Evolutionary conservation across 2,888 invertebrate genomes (phyloP), one percentile per base, ranked within the genome.

Genomic region (Capitulum mitella): DNA sequence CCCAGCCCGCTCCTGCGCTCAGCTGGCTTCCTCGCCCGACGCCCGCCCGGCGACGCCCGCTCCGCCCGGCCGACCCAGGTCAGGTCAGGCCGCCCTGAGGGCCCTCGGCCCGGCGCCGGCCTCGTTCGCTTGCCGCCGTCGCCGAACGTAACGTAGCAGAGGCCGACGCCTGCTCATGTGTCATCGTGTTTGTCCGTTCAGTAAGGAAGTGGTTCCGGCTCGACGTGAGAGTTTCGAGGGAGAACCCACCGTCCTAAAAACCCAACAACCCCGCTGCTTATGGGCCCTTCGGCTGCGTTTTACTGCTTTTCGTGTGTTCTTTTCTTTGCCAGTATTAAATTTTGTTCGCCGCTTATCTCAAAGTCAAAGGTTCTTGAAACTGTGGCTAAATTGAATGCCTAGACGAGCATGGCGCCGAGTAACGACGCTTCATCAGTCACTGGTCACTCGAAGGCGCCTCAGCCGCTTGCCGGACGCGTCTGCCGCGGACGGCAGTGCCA

Each of bases 331-430:
- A 64, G 64, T 64, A 64, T 64, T 34, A 16, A 64, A 64, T 64
- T 64, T 64, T 34, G 64, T 64, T 64, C 34, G 64, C 64, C 34
- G 64, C 64, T 64, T 64, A 64, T 64, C 32, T 64, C 64, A 64
- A 64, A 64, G 32, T 58, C 29, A 58, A 26, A 64, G 64, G 64
- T 34, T 64, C 16, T 64, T 64, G 64, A 64, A 34, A 64, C 64
- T 64, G 64, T 64, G 64, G 64, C 64, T 64, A 64, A 64, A 64
- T 64, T 34, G 64, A 64, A 64, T 64, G 64, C 64, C 8, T 64
- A 64, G 64, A 16, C 14, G 64, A 64, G 64, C 64, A 64, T 64
- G 64, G 14, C 12, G 64, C 32, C 19, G 14, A 32, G 64, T 64
- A 64, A 64, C 26, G 32, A 26, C 64, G 64, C 64, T 64, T 64